These are phyloP conservation scores for Pachypanchax playfairii DNA, from an alignment of 2,113 vertebrate genomes.

Conservation along the genomic window DNA sequence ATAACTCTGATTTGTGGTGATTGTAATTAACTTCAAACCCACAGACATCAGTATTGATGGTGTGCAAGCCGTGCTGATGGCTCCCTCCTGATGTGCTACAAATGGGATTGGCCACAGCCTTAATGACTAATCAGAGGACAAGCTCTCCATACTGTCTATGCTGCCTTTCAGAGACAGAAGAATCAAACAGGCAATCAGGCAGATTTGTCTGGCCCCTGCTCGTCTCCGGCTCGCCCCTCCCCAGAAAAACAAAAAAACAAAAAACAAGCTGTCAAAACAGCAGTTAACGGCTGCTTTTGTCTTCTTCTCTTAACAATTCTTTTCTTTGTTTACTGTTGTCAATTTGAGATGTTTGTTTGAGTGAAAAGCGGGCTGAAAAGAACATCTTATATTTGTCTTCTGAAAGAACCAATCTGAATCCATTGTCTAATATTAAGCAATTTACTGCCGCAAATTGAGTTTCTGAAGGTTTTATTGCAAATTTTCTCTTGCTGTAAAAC, in stretches of 20 bases:
- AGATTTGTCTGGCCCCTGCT: conserved; percentile 39
- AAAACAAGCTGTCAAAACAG: conserved; percentile 7
- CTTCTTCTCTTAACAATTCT: conserved; percentile 10
- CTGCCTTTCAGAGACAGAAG: conserved; percentile 41
- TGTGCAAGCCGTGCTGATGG: conserved; percentile 30
- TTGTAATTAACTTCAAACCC: conserved; percentile 53
- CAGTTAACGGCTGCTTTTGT: conserved; percentile 39
- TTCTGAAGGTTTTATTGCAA: conserved; percentile 5
- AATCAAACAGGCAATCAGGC: conserved; percentile 43
- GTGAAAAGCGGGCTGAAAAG: not conserved
- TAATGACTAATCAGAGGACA: conserved; percentile 50
- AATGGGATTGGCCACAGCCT: conserved; percentile 44
- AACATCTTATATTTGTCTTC: conserved; percentile 2
- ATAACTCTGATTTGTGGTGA: conserved; percentile 40
- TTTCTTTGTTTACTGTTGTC: conserved; percentile 28
- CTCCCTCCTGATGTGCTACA: conserved; percentile 25
- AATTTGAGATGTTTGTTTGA: conserved; percentile 22
- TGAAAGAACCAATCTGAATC: conserved; percentile 3
- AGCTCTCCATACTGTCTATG: conserved; percentile 19
- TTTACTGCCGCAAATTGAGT: conserved; percentile 17
- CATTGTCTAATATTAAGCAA: conserved; percentile 8
- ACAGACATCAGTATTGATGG: conserved; percentile 28
- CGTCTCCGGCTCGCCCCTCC: conserved; percentile 4
- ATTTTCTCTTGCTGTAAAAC: not conserved
- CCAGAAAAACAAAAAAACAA: not conserved